Evolutionary conservation across 2,113 vertebrate genomes (phyloP).

Genomic region (Ceyx cyanopectus): DNA sequence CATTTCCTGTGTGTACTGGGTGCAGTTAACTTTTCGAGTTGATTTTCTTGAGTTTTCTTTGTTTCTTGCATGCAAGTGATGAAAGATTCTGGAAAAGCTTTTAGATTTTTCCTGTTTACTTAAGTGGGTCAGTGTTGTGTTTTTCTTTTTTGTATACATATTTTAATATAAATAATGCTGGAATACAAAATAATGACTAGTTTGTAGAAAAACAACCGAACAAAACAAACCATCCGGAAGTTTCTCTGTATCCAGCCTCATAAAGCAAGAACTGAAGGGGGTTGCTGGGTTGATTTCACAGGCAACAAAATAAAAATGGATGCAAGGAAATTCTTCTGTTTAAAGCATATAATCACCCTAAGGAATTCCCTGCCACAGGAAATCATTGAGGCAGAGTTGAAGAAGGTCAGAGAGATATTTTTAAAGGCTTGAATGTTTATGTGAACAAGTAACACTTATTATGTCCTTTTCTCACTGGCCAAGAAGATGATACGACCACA

Average conservation of each 20-base stretch:
- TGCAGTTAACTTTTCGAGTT: not conserved
- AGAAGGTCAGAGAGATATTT: conserved; percentile 56
- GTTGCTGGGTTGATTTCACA: conserved; percentile 2
- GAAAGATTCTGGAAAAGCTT: conserved; percentile 48
- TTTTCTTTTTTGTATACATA: not conserved
- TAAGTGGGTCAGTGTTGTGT: not conserved
- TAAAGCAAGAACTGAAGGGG: not conserved
- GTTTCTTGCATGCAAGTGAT: not conserved
- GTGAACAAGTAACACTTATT: not conserved
- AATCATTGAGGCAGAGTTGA: conserved; percentile 31
- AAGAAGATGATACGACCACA: not conserved
- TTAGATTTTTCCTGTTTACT: conserved; percentile 31
- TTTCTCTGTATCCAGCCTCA: not conserved
- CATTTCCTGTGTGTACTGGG: not conserved
- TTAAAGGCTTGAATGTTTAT: not conserved
- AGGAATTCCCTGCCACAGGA: conserved; percentile 62
- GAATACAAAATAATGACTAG: conserved; percentile 37
- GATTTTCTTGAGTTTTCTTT: not conserved
- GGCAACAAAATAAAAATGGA: conserved; percentile 52
- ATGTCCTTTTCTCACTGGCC: not conserved
- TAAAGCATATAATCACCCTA: conserved; percentile 50
- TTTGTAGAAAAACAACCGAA: not conserved
- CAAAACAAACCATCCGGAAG: not conserved
- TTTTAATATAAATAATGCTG: not conserved
- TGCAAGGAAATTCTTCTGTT: conserved; percentile 57